Percentiles rank a stretch among this genome's conserved stretches.
These are phyloP conservation scores for Lasioglossum figueresi DNA, from an alignment of 2,888 invertebrate genomes.

Conservation along the genomic window DNA sequence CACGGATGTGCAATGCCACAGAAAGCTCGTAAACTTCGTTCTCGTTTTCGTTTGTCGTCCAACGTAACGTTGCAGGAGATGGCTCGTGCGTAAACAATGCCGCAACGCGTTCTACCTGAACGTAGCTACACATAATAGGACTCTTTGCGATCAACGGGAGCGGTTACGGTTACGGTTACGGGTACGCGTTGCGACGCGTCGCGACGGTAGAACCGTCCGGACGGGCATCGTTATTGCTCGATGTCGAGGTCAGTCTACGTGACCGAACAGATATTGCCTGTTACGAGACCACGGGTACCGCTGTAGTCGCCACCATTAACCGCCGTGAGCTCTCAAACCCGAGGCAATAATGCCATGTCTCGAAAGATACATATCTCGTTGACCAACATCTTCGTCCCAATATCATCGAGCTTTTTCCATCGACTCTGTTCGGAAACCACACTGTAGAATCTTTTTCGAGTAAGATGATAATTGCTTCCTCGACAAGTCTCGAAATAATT, in stretches of 20 bases:
- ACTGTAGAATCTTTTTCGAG: not conserved
- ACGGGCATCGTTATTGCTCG: constrained; percentile 80
- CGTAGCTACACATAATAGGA: not conserved
- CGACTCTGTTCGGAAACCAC: constrained; percentile 50
- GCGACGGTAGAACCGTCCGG: constrained; percentile 64
- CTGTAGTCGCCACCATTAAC: constrained; percentile 74
- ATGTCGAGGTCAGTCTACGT: constrained; percentile 84
- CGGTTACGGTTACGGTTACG: not conserved
- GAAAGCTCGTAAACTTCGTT: not conserved
- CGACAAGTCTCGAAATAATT: too few relatives aligned
- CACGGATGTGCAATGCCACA: too few relatives aligned
- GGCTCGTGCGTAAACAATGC: not conserved
- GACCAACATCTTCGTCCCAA: constrained; percentile 55
- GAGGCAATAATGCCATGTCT: constrained; percentile 80
- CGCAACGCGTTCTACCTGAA: not conserved
- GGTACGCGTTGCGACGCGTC: constrained; percentile 4
- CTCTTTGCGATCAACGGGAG: not conserved
- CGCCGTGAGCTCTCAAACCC: constrained; percentile 74
- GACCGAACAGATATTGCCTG: constrained; percentile 82
- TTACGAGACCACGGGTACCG: constrained; percentile 74
- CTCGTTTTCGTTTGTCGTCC: not conserved
- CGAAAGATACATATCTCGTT: constrained; percentile 61
- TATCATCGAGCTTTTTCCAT: constrained; percentile 40
- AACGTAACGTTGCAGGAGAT: not conserved
- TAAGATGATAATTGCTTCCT: not conserved